Percentiles rank a stretch among this genome's conserved stretches.
phyloP scores from a whole-genome alignment of 2,797 vertebrate species.

The Sebastes trivittatus region DNA sequence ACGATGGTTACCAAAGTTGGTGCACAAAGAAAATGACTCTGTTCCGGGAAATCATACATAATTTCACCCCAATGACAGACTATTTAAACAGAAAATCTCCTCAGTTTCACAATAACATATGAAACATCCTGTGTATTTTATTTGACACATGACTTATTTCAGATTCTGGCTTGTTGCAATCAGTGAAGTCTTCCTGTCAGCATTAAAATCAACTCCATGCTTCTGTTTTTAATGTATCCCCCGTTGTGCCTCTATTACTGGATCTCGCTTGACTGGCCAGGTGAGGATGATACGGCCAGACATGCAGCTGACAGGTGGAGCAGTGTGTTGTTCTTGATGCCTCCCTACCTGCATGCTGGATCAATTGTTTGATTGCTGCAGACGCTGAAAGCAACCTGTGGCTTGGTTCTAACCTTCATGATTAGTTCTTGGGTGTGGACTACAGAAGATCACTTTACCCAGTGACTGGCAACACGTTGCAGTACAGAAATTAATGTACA shows the following conservation, averaged over 20 bases:
- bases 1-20: neutral
- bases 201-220: neutral
- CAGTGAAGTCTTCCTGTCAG: constrained; percentile 19
- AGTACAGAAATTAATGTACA: neutral
- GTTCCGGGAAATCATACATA: neutral
- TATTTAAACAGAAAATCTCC: neutral
- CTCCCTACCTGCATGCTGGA: constrained; percentile 53
- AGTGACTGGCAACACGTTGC: constrained; percentile 18
- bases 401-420: constrained; percentile 16
- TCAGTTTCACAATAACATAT: neutral
- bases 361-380: constrained; percentile 62
- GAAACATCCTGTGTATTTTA: neutral
- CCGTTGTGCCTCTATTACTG: constrained; percentile 56
- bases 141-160: constrained; percentile 3
- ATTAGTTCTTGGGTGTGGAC: constrained; percentile 44
- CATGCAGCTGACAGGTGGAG: constrained; percentile 59
- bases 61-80: neutral
- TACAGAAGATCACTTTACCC: constrained; percentile 10
- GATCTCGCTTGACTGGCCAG: constrained; percentile 60
- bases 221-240: constrained; percentile 36
- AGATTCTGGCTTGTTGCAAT: constrained; percentile 9
- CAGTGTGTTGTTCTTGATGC: constrained; percentile 41
- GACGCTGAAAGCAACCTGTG: constrained; percentile 36
- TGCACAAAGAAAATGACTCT: neutral
- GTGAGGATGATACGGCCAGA: constrained; percentile 51